Conservation (phyloP, 2,888 invertebrate species). For the Nomada ferruginata region DNA sequence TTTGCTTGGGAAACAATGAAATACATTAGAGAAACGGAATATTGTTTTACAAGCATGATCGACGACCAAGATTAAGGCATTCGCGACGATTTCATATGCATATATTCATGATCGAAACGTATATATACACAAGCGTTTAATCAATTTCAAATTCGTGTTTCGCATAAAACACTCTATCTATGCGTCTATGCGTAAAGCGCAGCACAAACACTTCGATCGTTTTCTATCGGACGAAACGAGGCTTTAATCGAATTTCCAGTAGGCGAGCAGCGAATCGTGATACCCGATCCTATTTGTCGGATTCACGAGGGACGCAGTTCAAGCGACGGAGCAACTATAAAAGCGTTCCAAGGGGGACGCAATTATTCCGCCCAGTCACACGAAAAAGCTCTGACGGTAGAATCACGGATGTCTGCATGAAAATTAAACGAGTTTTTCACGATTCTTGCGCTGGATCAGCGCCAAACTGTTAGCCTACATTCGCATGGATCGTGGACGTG, state of each 20-base stretch:
- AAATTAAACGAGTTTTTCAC: conserved; percentile 51
- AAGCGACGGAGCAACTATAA: conserved; percentile 23
- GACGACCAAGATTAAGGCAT: conserved; percentile 25
- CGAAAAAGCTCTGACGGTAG: conserved; percentile 32
- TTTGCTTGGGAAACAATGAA: conserved; percentile 24
- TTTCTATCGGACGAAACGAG: conserved; percentile 9
- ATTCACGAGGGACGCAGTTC: not conserved
- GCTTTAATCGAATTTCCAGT: conserved; percentile 45
- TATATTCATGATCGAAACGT: not conserved
- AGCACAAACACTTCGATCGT: conserved; percentile 16
- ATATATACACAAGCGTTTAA: not conserved
- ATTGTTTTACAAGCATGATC: conserved; percentile 44
- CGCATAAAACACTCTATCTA: not conserved
- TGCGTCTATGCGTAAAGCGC: not conserved
- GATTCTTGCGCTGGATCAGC: conserved; percentile 28
- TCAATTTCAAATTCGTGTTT: not conserved
- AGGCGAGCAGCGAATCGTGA: conserved; percentile 10
- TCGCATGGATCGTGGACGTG: not conserved
- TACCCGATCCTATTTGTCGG: conserved; percentile 23
- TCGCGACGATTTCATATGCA: not conserved
- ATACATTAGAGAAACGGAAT: conserved; percentile 26
- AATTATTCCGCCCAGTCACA: conserved; percentile 47
- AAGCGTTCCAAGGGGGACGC: conserved; percentile 26
- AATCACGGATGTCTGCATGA: conserved; percentile 22
- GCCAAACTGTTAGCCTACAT: conserved; percentile 42